A percentile compares a stretch with the other conserved stretches of the same genome.
Conservation (phyloP, 2,797 vertebrate species). For the Poecilia velifera region DNA sequence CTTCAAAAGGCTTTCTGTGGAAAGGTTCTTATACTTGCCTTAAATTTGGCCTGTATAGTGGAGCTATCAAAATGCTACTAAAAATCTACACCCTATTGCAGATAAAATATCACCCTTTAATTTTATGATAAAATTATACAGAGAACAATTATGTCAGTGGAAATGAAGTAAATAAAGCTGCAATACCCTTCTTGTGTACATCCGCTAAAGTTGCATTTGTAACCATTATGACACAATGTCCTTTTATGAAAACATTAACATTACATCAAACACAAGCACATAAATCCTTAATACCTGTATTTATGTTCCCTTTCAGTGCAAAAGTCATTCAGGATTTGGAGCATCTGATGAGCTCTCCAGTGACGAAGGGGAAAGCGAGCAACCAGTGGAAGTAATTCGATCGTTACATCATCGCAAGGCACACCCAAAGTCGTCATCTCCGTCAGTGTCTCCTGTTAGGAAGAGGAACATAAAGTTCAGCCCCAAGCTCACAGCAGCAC, state of each 20-base stretch:
- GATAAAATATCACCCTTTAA: not conserved
- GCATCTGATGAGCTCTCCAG: constrained; percentile 92
- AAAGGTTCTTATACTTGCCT: not conserved
- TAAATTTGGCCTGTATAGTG: not conserved
- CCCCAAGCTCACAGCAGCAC: constrained; percentile 30
- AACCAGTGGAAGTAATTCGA: constrained; percentile 57
- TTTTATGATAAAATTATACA: not conserved
- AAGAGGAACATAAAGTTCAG: constrained; percentile 72
- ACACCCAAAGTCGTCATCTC: constrained; percentile 72
- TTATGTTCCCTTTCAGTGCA: constrained; percentile 66
- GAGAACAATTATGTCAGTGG: not conserved
- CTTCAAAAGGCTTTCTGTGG: not conserved
- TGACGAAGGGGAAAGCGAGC: constrained; percentile 86
- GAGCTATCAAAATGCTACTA: not conserved
- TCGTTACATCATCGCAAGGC: constrained; percentile 44
- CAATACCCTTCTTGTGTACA: not conserved
- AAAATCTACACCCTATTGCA: not conserved
- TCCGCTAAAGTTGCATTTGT: no score
- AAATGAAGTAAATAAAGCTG: not conserved
- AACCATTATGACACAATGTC: not conserved
- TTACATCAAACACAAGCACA: not conserved
- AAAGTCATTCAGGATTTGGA: constrained; percentile 72
- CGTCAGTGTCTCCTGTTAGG: constrained; percentile 72
- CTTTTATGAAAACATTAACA: not conserved
- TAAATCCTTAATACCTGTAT: not conserved